phyloP scores from a whole-genome alignment of 2,113 vertebrate genomes.

The Grammomys dolichurus region DNA sequence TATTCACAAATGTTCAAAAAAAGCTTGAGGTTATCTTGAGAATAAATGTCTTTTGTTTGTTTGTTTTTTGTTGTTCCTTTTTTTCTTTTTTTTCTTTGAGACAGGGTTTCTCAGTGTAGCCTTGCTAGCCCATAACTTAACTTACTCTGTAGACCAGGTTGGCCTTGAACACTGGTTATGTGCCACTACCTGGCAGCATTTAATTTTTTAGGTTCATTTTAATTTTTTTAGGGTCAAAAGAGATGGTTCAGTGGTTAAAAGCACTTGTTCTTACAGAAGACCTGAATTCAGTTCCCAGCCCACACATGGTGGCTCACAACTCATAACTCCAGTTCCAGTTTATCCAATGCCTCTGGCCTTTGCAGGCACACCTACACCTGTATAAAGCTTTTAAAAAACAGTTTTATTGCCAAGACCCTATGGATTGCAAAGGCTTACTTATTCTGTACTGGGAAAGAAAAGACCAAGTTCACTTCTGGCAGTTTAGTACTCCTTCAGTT shows the following conservation, averaged over 20 bases:
- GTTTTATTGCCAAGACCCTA: background rate
- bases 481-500: background rate
- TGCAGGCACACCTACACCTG: too few species aligned
- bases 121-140: too few species aligned
- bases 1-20: background rate
- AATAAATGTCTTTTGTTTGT: constrained; percentile 7
- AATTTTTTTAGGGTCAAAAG: background rate
- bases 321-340: background rate
- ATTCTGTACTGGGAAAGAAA: background rate
- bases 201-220: background rate
- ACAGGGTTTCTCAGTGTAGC: too few species aligned
- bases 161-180: background rate
- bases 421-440: background rate
- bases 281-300: too few species aligned
- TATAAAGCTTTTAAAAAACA: background rate
- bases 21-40: background rate
- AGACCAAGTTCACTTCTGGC: background rate
- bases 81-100: too few species aligned
- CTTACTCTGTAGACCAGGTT: too few species aligned
- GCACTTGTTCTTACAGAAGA: background rate
- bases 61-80: too few species aligned
- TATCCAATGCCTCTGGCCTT: background rate
- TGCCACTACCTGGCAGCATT: background rate
- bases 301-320: background rate
- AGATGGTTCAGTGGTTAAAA: background rate